phyloP scores from a whole-genome alignment of 2,888 invertebrate species.

The Tineola bisselliella region DNA sequence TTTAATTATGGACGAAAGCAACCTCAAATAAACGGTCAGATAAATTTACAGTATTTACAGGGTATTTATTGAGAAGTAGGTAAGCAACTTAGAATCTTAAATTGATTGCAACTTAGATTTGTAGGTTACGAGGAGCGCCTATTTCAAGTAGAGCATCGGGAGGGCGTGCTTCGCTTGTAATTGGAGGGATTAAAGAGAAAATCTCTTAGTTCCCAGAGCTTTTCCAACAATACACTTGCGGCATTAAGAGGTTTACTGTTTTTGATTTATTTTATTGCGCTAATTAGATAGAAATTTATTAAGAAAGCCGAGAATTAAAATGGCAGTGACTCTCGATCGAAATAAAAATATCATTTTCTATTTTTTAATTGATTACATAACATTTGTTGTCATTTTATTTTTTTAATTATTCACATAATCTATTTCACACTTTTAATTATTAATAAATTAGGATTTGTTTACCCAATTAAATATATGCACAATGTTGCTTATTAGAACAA shows the following conservation, averaged over 20 bases:
- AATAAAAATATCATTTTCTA: no score
- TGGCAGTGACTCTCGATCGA: no score
- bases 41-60: neutral
- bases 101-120: conserved; percentile 6
- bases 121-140: neutral
- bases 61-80: neutral
- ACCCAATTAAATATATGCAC: no score
- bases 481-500: no score
- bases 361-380: no score
- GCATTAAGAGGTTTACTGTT: neutral
- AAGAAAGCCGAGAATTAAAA: no score
- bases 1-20: no score
- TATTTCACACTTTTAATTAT: no score
- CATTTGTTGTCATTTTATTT: no score
- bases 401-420: no score
- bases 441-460: no score
- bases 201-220: conserved; percentile 7
- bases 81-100: neutral
- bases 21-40: no score
- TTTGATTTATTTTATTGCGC: conserved; percentile 9
- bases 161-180: neutral
- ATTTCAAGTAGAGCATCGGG: neutral
- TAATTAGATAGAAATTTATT: neutral
- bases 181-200: conserved; percentile 9
- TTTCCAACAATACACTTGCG: neutral